Conservation (phyloP, 2,888 invertebrate species). For the Trileptium ribeirensis region DNA sequence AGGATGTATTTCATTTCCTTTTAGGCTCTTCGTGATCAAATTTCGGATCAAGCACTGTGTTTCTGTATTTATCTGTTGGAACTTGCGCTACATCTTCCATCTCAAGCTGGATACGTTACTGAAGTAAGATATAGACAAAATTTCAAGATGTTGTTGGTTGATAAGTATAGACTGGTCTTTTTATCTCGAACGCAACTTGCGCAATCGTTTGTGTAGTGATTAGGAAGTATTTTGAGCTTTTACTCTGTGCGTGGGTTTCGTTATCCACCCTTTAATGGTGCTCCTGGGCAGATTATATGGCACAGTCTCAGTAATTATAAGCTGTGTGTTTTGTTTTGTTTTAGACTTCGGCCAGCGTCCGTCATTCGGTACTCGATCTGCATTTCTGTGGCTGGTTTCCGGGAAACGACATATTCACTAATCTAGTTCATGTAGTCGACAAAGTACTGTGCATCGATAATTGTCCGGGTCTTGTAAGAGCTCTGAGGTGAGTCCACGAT, state of each 20-base stretch:
- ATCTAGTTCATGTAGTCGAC: constrained; percentile 13
- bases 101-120: constrained; percentile 19
- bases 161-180: too few relatives aligned
- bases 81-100: constrained; percentile 63
- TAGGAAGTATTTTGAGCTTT: too few relatives aligned
- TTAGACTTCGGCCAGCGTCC: neutral
- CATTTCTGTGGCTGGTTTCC: constrained; percentile 53
- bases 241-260: too few relatives aligned
- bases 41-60: constrained; percentile 80
- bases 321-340: neutral
- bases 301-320: neutral
- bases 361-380: constrained; percentile 47
- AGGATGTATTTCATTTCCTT: constrained; percentile 19
- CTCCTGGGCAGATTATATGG: too few relatives aligned
- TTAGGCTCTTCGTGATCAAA: constrained; percentile 64
- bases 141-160: too few relatives aligned
- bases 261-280: too few relatives aligned
- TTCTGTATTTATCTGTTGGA: constrained; percentile 77
- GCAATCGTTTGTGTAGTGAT: too few relatives aligned
- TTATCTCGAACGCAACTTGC: too few relatives aligned
- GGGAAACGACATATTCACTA: constrained; percentile 42
- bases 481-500: constrained; percentile 10
- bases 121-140: too few relatives aligned
- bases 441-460: constrained; percentile 14
- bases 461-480: constrained; percentile 7